Evolutionary conservation across 2,888 invertebrate genomes (phyloP).

Genomic region (Geotrupes spiniger): DNA sequence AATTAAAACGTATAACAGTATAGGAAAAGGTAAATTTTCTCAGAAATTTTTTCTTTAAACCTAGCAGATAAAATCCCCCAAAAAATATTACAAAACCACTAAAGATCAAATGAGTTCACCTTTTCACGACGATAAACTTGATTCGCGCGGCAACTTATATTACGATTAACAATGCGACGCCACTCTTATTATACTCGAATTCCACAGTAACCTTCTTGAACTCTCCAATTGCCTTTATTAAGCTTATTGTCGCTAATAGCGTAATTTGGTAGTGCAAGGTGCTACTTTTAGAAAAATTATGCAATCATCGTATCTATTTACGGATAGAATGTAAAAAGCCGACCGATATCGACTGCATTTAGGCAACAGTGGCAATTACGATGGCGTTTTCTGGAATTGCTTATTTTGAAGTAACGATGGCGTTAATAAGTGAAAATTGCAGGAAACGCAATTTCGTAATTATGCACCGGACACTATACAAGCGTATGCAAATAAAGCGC

Average conservation of each 20-base stretch:
- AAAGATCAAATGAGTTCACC: conserved; percentile 24
- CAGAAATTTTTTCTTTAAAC: no score
- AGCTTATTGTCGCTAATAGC: conserved; percentile 37
- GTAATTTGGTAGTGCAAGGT: conserved; percentile 36
- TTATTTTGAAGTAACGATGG: no score
- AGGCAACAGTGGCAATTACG: conserved; percentile 23
- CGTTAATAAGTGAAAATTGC: no score
- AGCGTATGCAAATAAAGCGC: no score
- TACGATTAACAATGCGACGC: conserved; percentile 40
- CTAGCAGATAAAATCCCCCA: no score
- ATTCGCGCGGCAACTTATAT: conserved; percentile 29
- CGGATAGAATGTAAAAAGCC: no score
- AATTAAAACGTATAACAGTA: no score
- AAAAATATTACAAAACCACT: not conserved
- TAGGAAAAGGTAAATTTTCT: no score
- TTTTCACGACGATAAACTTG: conserved; percentile 22
- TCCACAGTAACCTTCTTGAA: conserved; percentile 43
- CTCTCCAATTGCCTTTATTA: conserved; percentile 43
- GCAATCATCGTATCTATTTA: conserved; percentile 24
- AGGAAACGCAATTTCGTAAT: no score
- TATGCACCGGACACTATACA: no score
- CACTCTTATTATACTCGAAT: conserved; percentile 45
- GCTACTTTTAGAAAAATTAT: conserved; percentile 28
- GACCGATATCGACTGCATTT: no score
- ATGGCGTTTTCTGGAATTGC: conserved; percentile 18